Conservation (phyloP, 2,888 invertebrate genomes). For the Theretra japonica region DNA sequence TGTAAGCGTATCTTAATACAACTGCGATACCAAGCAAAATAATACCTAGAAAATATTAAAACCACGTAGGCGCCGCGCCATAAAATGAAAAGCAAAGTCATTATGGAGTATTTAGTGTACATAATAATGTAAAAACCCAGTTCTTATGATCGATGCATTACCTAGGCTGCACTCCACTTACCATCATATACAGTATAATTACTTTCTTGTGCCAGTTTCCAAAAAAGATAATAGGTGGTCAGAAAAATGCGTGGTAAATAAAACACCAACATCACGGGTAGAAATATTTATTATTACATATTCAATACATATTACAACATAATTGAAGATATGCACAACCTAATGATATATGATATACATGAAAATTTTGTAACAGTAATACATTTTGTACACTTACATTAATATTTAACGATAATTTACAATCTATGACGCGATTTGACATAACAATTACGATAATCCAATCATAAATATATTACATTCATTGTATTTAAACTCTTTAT, state of each 20-base stretch:
- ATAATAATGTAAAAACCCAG: no score
- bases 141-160: no score
- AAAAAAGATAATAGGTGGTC: no score
- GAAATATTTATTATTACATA: constrained; percentile 56
- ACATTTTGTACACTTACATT: constrained; percentile 50
- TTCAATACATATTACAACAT: constrained; percentile 56
- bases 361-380: constrained; percentile 52
- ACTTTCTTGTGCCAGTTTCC: no score
- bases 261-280: constrained; percentile 54
- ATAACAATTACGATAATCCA: background rate
- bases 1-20: no score
- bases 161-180: no score
- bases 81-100: no score
- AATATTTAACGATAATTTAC: constrained; percentile 28
- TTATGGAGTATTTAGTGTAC: no score
- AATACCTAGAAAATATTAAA: no score
- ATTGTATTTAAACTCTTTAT: background rate
- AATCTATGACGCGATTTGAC: constrained; percentile 17
- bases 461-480: background rate
- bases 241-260: constrained; percentile 35
- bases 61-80: no score
- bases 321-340: constrained; percentile 65
- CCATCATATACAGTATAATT: no score
- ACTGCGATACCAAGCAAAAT: no score
- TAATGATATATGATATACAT: constrained; percentile 54